A percentile compares a stretch with the other conserved stretches of the same genome.
These are phyloP conservation scores for Anguilla megastoma DNA, from an alignment of 2,797 vertebrate species.

Conservation along the genomic window DNA sequence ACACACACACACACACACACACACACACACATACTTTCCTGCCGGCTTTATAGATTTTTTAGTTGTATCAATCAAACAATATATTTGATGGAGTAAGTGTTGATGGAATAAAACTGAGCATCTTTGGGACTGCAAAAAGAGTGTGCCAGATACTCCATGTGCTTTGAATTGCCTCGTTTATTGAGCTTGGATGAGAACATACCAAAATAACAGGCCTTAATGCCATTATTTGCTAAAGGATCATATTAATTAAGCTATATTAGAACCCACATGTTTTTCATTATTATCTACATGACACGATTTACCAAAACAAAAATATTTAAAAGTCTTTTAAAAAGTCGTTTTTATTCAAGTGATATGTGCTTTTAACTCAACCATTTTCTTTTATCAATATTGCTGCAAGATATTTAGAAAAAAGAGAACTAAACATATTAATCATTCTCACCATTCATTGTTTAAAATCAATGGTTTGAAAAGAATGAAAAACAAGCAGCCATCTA, in stretches of 20 bases:
- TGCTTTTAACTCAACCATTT: neutral
- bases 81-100: conserved; percentile 34
- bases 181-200: conserved; percentile 38
- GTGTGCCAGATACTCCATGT: conserved; percentile 38
- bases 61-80: conserved; percentile 41
- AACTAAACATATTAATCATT: conserved; percentile 31
- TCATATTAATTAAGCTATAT: conserved; percentile 22
- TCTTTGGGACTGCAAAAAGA: conserved; percentile 28
- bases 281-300: neutral
- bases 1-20: neutral
- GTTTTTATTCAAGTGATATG: conserved; percentile 10
- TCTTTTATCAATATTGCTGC: conserved; percentile 28
- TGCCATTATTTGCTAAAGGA: conserved; percentile 36
- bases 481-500: conserved; percentile 46
- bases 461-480: conserved; percentile 43
- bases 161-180: conserved; percentile 50
- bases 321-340: neutral
- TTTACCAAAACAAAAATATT: conserved; percentile 26
- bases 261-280: conserved; percentile 35
- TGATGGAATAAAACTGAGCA: conserved; percentile 20
- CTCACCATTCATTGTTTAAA: conserved; percentile 42
- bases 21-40: neutral
- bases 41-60: neutral
- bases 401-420: conserved; percentile 29
- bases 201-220: conserved; percentile 26